A percentile compares a stretch with the other conserved stretches of the same genome.
Conservation (phyloP, 2,113 vertebrate genomes). For the Xenus cinereus region DNA sequence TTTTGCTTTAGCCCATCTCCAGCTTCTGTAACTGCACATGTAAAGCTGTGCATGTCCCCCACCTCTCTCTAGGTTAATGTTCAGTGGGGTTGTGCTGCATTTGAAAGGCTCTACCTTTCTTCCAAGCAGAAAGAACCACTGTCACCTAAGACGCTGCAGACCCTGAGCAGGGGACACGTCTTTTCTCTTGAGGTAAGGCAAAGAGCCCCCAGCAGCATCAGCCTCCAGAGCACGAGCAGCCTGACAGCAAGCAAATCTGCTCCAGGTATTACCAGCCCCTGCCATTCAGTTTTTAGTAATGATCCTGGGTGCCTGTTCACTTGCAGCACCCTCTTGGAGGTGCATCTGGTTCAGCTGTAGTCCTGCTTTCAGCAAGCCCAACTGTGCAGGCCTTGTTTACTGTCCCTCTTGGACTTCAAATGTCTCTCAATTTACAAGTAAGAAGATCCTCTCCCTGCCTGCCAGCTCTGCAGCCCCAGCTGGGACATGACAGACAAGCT, state of each 20-base stretch:
- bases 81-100: not conserved
- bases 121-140: not conserved
- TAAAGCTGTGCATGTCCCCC: not conserved
- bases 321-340: not conserved
- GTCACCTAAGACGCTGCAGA: not conserved
- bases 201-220: not conserved
- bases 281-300: accelerated
- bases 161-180: not conserved
- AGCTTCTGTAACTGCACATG: accelerated
- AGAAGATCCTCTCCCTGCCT: conserved; percentile 49
- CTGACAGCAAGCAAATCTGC: not conserved
- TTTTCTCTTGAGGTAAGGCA: not conserved
- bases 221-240: not conserved
- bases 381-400: conserved; percentile 29
- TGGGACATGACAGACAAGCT: conserved; percentile 7
- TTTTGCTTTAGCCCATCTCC: not conserved
- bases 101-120: not conserved
- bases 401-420: not conserved
- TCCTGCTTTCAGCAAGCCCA: not conserved
- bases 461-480: conserved; percentile 29
- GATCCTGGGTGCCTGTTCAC: accelerated
- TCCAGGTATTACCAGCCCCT: not conserved
- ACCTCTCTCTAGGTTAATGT: not conserved
- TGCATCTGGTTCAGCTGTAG: not conserved
- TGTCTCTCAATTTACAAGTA: conserved; percentile 59